Evolutionary conservation across 64 coral and sea anemone species (phyloP).

Genomic region (Porites lutea): DNA sequence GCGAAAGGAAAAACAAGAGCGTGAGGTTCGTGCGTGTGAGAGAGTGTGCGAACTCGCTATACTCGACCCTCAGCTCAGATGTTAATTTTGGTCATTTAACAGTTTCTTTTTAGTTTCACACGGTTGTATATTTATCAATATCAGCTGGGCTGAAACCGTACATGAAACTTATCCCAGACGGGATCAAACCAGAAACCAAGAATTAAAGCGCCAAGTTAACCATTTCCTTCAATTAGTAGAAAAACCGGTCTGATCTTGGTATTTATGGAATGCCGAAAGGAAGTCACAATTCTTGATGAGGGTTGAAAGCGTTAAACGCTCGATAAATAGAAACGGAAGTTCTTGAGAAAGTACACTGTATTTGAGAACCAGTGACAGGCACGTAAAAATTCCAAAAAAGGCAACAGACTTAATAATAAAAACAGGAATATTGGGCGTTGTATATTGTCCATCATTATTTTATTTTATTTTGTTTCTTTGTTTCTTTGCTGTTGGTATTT

Average conservation of each 20-base stretch:
- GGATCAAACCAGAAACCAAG: neutral
- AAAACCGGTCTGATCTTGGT: neutral
- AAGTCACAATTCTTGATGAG: neutral
- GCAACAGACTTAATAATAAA: neutral
- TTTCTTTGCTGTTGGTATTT: neutral
- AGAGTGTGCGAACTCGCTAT: too few relatives aligned
- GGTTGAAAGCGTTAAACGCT: neutral
- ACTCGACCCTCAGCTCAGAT: too few relatives aligned
- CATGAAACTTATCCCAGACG: neutral
- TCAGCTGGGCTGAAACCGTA: neutral
- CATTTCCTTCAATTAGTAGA: too few relatives aligned
- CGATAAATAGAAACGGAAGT: neutral
- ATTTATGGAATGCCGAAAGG: neutral
- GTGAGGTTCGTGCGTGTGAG: too few relatives aligned
- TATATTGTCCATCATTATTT: neutral
- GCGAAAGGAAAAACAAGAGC: too few relatives aligned
- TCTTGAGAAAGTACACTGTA: neutral
- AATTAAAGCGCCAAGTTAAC: neutral
- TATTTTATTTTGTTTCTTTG: neutral
- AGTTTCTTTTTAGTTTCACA: neutral
- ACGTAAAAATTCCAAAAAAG: neutral
- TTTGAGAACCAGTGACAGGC: neutral
- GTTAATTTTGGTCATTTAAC: too few relatives aligned
- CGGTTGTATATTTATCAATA: neutral
- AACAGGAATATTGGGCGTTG: neutral